phyloP scores from a whole-genome alignment of 2,888 invertebrate genomes.

The Meliscaeva auricollis region DNA sequence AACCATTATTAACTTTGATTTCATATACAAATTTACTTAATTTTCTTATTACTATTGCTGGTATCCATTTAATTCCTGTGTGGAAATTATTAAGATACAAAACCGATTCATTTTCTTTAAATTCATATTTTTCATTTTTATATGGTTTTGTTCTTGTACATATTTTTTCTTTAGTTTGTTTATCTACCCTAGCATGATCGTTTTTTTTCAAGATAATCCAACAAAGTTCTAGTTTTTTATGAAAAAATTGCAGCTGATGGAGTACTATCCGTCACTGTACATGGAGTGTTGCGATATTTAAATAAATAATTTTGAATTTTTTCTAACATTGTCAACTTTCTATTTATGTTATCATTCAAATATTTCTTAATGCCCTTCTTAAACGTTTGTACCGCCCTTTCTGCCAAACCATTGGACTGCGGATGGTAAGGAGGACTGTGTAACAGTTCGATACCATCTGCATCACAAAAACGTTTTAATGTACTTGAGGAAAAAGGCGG shows the following conservation, averaged over 20 bases:
- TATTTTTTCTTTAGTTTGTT: neutral
- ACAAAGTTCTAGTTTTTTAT: neutral
- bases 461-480: neutral
- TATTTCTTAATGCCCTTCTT: slow-evolving; percentile 14
- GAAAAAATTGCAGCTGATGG: slow-evolving; percentile 10
- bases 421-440: slow-evolving; percentile 28
- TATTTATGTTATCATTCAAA: neutral
- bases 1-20: too few species aligned
- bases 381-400: slow-evolving; percentile 32
- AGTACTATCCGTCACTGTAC: neutral
- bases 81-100: slow-evolving; percentile 14
- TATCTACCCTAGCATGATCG: neutral
- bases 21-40: too few species aligned
- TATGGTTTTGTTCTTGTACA: slow-evolving; percentile 10
- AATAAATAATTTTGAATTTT: slow-evolving; percentile 26
- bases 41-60: too few species aligned
- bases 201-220: slow-evolving; percentile 22
- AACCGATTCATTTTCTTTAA: slow-evolving; percentile 26
- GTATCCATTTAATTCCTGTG: too few species aligned
- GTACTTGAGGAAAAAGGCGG: slow-evolving; percentile 30
- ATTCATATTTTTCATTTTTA: neutral
- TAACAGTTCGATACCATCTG: neutral
- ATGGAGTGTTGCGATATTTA: slow-evolving; percentile 25
- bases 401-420: slow-evolving; percentile 35
- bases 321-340: neutral